These are phyloP conservation scores for Carabus problematicus DNA, from an alignment of 2,888 invertebrate species.

Conservation along the genomic window DNA sequence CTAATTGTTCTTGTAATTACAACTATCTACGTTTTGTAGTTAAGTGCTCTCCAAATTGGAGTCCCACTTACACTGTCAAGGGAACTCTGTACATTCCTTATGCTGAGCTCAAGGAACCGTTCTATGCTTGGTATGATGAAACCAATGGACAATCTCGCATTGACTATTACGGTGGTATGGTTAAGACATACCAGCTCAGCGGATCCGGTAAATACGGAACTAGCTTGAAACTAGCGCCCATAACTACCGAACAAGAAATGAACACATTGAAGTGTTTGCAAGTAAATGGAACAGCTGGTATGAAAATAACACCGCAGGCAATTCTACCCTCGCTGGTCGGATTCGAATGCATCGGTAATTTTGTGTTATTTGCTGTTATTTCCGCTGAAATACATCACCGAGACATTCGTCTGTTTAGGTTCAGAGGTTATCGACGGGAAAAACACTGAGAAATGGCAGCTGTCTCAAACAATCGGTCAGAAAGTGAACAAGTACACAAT, in stretches of 20 bases:
- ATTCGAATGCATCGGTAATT: slow-evolving; percentile 70
- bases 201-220: slow-evolving; percentile 70
- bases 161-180: slow-evolving; percentile 95
- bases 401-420: slow-evolving; percentile 56
- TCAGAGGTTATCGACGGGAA: slow-evolving; percentile 75
- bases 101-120: slow-evolving; percentile 92
- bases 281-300: slow-evolving; percentile 76
- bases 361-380: slow-evolving; percentile 12
- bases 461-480: slow-evolving; percentile 72
- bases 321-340: slow-evolving; percentile 82
- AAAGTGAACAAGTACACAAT: slow-evolving; percentile 89
- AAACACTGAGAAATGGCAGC: slow-evolving; percentile 79
- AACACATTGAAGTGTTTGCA: slow-evolving; percentile 84
- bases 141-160: slow-evolving; percentile 80
- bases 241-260: slow-evolving; percentile 75
- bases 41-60: slow-evolving; percentile 68
- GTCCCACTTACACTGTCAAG: slow-evolving; percentile 74
- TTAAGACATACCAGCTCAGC: slow-evolving; percentile 86
- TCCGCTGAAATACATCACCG: slow-evolving; percentile 39
- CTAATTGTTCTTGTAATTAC: background rate
- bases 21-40: slow-evolving; percentile 1
- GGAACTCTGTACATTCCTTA: slow-evolving; percentile 88
- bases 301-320: slow-evolving; percentile 71
- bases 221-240: slow-evolving; percentile 82
- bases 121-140: slow-evolving; percentile 86